Base-by-base conservation (phyloP, 1,140 invertebrate species). In the Chironomus tepperi region DNA sequence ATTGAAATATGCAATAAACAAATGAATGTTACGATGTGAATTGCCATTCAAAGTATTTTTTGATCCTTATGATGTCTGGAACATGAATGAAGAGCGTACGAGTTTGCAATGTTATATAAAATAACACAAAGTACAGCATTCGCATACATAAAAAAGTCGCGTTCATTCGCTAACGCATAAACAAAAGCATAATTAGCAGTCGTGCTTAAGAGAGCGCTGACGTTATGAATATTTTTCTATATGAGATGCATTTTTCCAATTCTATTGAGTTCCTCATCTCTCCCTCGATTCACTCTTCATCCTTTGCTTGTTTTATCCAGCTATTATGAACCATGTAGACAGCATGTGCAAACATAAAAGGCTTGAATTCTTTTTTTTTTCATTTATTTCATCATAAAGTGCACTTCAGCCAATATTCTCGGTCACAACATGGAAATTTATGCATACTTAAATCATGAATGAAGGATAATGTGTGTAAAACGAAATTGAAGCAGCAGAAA, bases 401-500 rank as follows among this genome's bases (percentile, higher is more conserved):
- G 47, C 47, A 57, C 47, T 57, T 57, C 47, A 57, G 47, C 47
- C 47, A 57, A 57, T 57, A 57, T 57, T 57, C 47, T 57, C 47
- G 47, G 47, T 57, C 47, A 57, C n/a, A 57, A 57, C 47, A 57
- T 57, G 47, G 47, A 57, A 57, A 57, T 57, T 57, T 57, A 57
- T 57, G 47, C 47, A 57, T 15, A 57, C 47, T 57, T 57, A 57
- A 57, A 57, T 57, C 47, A 57, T 57, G 47, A 57, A 57, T 57
- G 47, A 57, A 57, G 47, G 12, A 15, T 57, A 12, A 57, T 57
- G 47, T 15, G 12, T 34, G 10, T n/a, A 57, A 15, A 57, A n/a
- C 47, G 12, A 34, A 34, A 34, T 34, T 34, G 24, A 34, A 34
- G 24, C 24, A 34, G 24, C 24, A 34, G 24, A 34, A 34, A 34